Evolutionary conservation across 2,797 vertebrate genomes (phyloP).

Genomic region (Threskiornis aethiopicus): DNA sequence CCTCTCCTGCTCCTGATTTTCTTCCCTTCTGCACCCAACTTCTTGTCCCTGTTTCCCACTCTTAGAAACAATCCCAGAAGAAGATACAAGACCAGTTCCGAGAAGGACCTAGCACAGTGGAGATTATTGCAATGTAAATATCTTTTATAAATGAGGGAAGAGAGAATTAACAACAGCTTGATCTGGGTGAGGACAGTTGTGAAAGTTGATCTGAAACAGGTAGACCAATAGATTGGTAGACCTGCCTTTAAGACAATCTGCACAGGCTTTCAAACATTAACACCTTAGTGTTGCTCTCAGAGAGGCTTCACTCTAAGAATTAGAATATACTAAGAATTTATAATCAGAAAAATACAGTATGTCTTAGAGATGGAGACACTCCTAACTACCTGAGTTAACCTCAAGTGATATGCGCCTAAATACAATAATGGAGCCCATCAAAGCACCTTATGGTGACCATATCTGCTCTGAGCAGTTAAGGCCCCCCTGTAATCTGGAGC

Average conservation of each 20-base stretch:
- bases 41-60: background rate
- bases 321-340: background rate
- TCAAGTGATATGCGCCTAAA: background rate
- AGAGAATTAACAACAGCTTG: background rate
- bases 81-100: background rate
- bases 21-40: background rate
- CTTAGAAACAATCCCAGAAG: background rate
- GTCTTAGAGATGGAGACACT: background rate
- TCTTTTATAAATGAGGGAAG: background rate
- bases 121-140: background rate
- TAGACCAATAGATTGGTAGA: background rate
- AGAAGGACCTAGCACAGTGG: accelerated
- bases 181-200: background rate
- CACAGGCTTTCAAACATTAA: background rate
- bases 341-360: background rate
- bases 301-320: background rate
- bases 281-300: background rate
- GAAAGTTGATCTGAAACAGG: background rate
- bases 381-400: background rate
- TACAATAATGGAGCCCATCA: background rate
- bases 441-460: background rate
- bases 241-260: background rate
- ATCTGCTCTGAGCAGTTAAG: background rate
- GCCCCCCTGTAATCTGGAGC: background rate
- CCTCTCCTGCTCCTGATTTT: background rate